Base-by-base conservation (phyloP, 2,888 invertebrate species). In the Epirrita christyi region DNA sequence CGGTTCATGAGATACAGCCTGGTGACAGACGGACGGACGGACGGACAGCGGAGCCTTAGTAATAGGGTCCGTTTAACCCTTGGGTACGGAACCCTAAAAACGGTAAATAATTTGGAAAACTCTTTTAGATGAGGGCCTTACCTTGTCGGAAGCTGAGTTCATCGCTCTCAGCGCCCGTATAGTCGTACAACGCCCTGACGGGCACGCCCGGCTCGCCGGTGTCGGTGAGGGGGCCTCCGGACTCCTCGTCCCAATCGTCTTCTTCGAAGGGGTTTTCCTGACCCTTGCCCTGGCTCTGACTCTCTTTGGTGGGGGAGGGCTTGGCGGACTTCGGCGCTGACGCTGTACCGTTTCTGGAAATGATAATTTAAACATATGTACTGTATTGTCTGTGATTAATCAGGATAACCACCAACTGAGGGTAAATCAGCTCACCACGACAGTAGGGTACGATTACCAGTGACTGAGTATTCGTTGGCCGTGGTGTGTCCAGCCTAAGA, bases 141-240 rank as follows among this genome's bases (percentile, higher is more conserved):
- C 99, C 99, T 94, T 97, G 97, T 89, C 98, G 96, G 89, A 99
- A 99, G 88, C 96, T 97, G 52, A 99, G 95, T 88, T 99, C 99
- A 88, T 99, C 99, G 73, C 96, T 97, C 93, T 99, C 99, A 1
- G 98, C 98, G 66, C 98, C 98, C 67, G 97, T 97, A 80, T 99
- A 99, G 90, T 99, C 98, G 86, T 99, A 99, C 34, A 99, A 93
- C 41, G 99, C 99, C 75, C 97, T 95, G 46, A 99, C 98, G 34
- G 98, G 97, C 75, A 98, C 96, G 42, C 98, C 98, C 10, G 98
- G 97, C 89, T 98, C 98, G 40, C 98, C 98, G 63, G 96, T 97
- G 88, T 98, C 98, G 13, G 97, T 96, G 66, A 98, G 93, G 28
- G 97, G 95, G 64, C 97, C 97, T 84, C 95, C 96, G 75, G 96